Percentiles rank a stretch among this genome's conserved stretches.
These are phyloP conservation scores for Pelobates cultripes DNA, from an alignment of 2,797 vertebrate species.

Conservation along the genomic window DNA sequence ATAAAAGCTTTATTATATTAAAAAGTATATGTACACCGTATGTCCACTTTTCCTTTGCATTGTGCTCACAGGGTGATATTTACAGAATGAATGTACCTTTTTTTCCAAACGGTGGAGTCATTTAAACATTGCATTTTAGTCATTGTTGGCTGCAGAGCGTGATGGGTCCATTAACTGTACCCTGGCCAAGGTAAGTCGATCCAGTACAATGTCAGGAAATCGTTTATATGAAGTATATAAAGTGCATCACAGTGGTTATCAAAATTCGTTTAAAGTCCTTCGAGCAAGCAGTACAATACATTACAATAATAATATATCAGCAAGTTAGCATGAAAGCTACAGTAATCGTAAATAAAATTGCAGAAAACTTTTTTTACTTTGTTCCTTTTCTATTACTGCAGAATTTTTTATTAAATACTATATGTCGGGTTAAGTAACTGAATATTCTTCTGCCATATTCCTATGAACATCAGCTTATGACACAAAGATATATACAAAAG, in stretches of 20 bases:
- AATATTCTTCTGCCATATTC: no score
- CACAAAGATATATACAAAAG: no score
- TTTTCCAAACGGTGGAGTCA: no score
- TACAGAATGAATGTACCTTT: constrained; percentile 51
- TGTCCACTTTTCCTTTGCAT: constrained; percentile 61
- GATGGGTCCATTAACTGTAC: not conserved
- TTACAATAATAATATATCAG: not conserved
- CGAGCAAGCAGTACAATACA: not conserved
- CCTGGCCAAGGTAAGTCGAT: not conserved
- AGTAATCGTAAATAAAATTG: not conserved
- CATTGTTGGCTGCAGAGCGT: not conserved
- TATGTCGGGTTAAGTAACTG: no score
- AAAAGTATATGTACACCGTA: constrained; percentile 65
- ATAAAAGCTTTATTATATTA: constrained; percentile 71
- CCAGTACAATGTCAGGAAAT: not conserved
- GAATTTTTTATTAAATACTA: no score
- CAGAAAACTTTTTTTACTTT: no score
- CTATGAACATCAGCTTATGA: no score
- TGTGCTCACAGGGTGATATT: constrained; percentile 64
- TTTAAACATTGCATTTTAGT: constrained; percentile 10
- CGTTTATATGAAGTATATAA: constrained; percentile 30
- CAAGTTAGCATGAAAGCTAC: not conserved
- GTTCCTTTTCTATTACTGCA: no score
- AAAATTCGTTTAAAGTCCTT: not conserved
- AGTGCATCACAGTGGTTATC: constrained; percentile 54